Base-by-base conservation (phyloP, 2,797 vertebrate species). In the Aselliscus stoliczkanus region DNA sequence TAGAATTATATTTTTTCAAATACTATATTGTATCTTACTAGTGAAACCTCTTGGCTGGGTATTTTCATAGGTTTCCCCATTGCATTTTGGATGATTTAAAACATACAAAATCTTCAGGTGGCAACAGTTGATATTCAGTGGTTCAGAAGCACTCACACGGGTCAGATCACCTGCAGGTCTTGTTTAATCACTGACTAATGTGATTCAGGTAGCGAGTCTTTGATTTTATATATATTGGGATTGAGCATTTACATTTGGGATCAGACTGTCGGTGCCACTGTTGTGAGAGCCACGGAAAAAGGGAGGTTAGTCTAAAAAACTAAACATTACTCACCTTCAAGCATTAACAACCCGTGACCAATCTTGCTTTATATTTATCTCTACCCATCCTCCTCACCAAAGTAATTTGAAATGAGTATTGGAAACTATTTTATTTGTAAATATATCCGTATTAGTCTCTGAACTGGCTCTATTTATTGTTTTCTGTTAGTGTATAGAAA, bases 131-230 rank as follows among this genome's bases (percentile, higher is more conserved):
- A n/a, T 13, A 2, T 5, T 27, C 11, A 27, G 47, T 42, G 34
- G 5, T 77, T 90, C 13, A 31, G 34, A 54, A 76, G 34, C 29
- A 14, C 29, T 34, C 37, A 4, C 0, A 5, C 29, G 52, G 15
- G 44, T 65, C 2, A 85, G 65, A 52, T 65, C 60, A 42, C n/a
- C 27, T 44, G 12, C 79, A 42, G 25, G 23, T 2, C 17, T 67
- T 82, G 20, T 76, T 82, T 54, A 80, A 18, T 75, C 31, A 72
- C 25, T 54, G 39, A 23, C 27, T 44, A 34, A n/a, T 7, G 5
- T 3, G 11, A 0, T 1, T 7, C 15, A 50, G 0, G 2, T 15
- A 6, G 4, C 31, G 7, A 69, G 14, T 18, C 5, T 37, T n/a
- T 37, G 34, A 64, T 20, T 58, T 0, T 47, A 72, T 72, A 34